phyloP scores from a whole-genome alignment of 1,140 invertebrate genomes.

The Chironomus tepperi region DNA sequence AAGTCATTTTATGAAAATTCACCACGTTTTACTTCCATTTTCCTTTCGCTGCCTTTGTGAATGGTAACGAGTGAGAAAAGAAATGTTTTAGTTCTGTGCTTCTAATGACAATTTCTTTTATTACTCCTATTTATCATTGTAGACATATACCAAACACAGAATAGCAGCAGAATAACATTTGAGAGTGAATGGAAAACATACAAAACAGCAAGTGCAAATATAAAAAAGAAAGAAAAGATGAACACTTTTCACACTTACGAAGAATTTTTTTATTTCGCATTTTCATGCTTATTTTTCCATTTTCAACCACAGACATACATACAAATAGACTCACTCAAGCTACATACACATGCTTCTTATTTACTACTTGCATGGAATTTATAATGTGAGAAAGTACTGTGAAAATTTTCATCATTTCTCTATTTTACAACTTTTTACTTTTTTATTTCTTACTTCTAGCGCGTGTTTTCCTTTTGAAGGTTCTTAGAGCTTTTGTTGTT shows the following conservation, averaged over 20 bases:
- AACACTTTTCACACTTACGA: not conserved
- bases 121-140: slow-evolving; percentile 20
- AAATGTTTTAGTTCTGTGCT: not conserved
- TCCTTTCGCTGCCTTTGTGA: not conserved
- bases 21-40: not conserved
- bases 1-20: slow-evolving; percentile 9
- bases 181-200: no score
- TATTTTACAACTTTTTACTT: not conserved
- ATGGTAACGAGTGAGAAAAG: not conserved
- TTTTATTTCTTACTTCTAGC: no score
- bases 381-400: slow-evolving; percentile 21
- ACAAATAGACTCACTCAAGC: not conserved
- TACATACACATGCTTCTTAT: not conserved
- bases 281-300: not conserved
- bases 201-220: not conserved
- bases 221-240: not conserved
- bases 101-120: slow-evolving; percentile 23
- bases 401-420: slow-evolving; percentile 17
- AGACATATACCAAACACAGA: not conserved
- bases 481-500: no score
- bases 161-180: no score
- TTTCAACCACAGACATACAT: not conserved
- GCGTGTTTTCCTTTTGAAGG: no score
- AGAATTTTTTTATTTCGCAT: slow-evolving; percentile 10
- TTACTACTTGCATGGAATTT: slow-evolving; percentile 15